Base-by-base conservation (phyloP, 2,797 vertebrate genomes). In the Crenichthys baileyi region DNA sequence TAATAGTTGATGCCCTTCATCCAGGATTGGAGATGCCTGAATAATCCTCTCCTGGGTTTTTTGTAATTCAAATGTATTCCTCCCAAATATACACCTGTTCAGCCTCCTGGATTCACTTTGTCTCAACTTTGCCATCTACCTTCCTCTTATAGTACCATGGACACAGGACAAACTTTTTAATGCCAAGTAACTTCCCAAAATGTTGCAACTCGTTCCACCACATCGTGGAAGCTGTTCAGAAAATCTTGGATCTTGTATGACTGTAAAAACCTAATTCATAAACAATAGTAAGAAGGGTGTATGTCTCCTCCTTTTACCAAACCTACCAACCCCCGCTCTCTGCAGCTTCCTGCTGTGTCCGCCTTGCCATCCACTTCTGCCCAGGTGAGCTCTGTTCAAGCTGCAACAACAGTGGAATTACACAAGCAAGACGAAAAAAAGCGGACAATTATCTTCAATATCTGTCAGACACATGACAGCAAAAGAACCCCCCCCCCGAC, bases 401-500 rank as follows among this genome's bases (percentile, higher is more conserved):
- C 90, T 90, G 89, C 91, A 91, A 88, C 91, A 89, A 88, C 86
- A 75, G 84, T 89, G 91, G 92, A 94, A 95, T 95, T 95, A 95
- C 93, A 94, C 91, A 94, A 93, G 93, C 94, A 92, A 91, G 92
- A 93, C 87, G 91, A 95, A 95, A 93, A 36, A 96, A 95, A 95
- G 93, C 88, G 92, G 93, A 95, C 95, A 95, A 96, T 96, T 96
- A 96, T 95, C 95, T 95, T 95, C 95, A 96, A 96, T 95, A 96
- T 95, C 95, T 96, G 95, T 96, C 95, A 96, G 93, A 92, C 91
- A 92, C 92, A 94, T 95, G 95, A 95, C 95, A 95, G 94, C 91
- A 93, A 90, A 83, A 90, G 71, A 79, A 74, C 36, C 72, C 74
- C 70, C 81, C 75, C 85, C 75, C 31, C 31, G 2, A 36, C 31